Evolutionary conservation across 2,113 vertebrate species (phyloP).

Genomic region (Theristicus caerulescens): DNA sequence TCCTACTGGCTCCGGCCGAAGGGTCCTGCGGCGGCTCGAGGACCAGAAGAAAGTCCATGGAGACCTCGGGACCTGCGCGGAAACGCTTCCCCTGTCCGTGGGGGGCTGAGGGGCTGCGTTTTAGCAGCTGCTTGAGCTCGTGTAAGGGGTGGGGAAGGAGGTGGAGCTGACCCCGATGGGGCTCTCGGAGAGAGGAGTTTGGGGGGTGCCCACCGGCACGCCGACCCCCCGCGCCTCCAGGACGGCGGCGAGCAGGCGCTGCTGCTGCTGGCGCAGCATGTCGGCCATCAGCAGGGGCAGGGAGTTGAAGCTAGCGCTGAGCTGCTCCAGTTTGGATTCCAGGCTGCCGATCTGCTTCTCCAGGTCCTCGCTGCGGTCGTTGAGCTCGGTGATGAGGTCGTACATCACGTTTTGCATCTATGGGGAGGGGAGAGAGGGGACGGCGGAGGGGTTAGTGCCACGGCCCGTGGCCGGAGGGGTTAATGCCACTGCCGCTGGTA

Average conservation of each 20-base stretch:
- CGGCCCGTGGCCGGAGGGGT: background rate
- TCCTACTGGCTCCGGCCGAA: slow-evolving; percentile 16
- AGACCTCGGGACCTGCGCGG: slow-evolving; percentile 46
- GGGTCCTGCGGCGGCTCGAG: background rate
- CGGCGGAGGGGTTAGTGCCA: background rate
- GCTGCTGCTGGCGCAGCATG: slow-evolving; percentile 90
- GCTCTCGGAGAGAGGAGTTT: slow-evolving; percentile 78
- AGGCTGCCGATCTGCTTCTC: slow-evolving; percentile 95
- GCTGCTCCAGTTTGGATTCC: slow-evolving; percentile 93
- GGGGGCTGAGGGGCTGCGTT: background rate
- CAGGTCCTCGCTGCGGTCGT: slow-evolving; percentile 95
- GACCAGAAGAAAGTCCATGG: slow-evolving; percentile 49
- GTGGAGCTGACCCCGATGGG: slow-evolving; percentile 81
- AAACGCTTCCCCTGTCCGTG: slow-evolving; percentile 37
- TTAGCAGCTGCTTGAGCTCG: slow-evolving; percentile 92
- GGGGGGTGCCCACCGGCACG: slow-evolving; percentile 73
- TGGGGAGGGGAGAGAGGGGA: background rate
- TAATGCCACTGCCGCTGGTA: background rate
- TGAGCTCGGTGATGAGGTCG: slow-evolving; percentile 96
- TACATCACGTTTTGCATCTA: slow-evolving; percentile 99
- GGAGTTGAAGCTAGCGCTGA: slow-evolving; percentile 86
- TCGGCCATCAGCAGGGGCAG: slow-evolving; percentile 90
- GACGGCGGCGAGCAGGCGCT: slow-evolving; percentile 87
- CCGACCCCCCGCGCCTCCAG: slow-evolving; percentile 77
- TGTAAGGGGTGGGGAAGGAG: slow-evolving; percentile 85